Conservation (phyloP, 2,113 vertebrate species). For the Anoura caudifer region DNA sequence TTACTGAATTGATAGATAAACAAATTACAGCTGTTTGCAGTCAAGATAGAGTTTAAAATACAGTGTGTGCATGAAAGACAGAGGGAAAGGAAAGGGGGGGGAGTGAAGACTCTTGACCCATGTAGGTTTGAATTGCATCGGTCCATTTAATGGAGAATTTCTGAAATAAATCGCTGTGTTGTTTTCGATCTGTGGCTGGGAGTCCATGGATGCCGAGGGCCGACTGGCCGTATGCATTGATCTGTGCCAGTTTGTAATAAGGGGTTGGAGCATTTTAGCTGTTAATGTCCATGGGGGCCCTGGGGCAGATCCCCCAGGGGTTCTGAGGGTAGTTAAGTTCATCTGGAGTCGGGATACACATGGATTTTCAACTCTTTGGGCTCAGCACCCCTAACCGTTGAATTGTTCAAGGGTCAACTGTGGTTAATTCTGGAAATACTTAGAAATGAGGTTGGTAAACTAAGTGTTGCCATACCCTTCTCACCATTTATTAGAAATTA, state of each 20-base stretch:
- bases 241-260: background rate
- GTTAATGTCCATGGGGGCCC: background rate
- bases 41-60: background rate
- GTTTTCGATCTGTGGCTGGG: background rate
- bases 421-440: background rate
- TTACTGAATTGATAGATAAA: slow-evolving; percentile 22
- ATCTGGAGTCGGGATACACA: background rate
- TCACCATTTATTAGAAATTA: background rate
- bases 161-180: background rate
- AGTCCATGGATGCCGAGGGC: background rate
- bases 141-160: background rate
- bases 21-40: background rate
- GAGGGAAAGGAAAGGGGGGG: background rate
- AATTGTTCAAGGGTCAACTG: background rate
- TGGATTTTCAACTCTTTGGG: background rate
- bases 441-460: slow-evolving; percentile 22
- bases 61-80: background rate
- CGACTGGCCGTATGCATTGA: background rate
- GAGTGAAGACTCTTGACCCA: background rate
- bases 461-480: background rate
- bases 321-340: background rate
- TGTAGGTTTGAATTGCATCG: background rate
- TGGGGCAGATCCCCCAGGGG: too few relatives aligned
- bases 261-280: background rate
- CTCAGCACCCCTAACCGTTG: background rate